Evolutionary conservation across 1,140 invertebrate genomes (phyloP).

Genomic region (Drosophila pruinosa): DNA sequence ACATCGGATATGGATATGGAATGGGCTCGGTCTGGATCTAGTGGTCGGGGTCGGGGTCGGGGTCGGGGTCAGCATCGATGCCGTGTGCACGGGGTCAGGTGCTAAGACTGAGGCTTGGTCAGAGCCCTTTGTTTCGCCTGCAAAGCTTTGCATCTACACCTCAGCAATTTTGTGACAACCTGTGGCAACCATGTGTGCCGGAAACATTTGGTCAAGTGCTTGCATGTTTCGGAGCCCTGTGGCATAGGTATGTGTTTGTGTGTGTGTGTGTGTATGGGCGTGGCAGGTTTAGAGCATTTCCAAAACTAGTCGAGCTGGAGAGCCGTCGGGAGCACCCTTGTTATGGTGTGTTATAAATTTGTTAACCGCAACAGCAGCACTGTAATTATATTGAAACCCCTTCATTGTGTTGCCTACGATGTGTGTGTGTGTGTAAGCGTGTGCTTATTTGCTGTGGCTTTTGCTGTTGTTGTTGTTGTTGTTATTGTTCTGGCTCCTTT

Average conservation of each 20-base stretch:
- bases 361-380: slow-evolving; percentile 72
- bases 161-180: slow-evolving; percentile 73
- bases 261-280: slow-evolving; percentile 15
- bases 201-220: slow-evolving; percentile 65
- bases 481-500: neutral
- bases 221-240: slow-evolving; percentile 12
- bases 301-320: slow-evolving; percentile 36
- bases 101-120: slow-evolving; percentile 11
- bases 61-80: slow-evolving; percentile 5
- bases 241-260: slow-evolving; percentile 12
- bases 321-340: slow-evolving; percentile 30
- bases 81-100: slow-evolving; percentile 33
- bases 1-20: slow-evolving; percentile 39
- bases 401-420: neutral
- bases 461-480: slow-evolving; percentile 8
- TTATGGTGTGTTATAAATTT: slow-evolving; percentile 67
- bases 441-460: neutral
- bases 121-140: slow-evolving; percentile 43
- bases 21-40: neutral
- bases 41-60: neutral
- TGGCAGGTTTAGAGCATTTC: slow-evolving; percentile 58
- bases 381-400: slow-evolving; percentile 67
- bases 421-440: neutral
- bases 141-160: slow-evolving; percentile 46
- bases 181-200: slow-evolving; percentile 54